Evolutionary conservation across 2,888 invertebrate species (phyloP).

Genomic region (Phania funesta): DNA sequence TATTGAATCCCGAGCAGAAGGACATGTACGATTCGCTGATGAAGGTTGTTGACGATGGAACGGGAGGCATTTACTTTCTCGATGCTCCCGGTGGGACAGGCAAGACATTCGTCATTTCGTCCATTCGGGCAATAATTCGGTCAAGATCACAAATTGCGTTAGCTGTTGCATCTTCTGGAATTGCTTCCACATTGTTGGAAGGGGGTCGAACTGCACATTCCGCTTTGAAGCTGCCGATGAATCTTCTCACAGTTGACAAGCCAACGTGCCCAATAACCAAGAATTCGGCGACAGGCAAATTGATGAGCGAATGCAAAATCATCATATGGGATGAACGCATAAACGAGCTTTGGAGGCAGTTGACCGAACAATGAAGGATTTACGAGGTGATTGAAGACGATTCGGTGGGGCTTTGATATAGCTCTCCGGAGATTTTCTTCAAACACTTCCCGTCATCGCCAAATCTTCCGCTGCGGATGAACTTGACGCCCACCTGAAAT

Average conservation of each 20-base stretch:
- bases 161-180: conserved; percentile 66
- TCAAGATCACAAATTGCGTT: conserved; percentile 51
- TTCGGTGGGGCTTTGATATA: conserved; percentile 63
- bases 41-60: conserved; percentile 26
- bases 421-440: conserved; percentile 70
- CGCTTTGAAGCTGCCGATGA: conserved; percentile 32
- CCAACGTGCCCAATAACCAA: background rate
- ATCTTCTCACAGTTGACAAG: background rate
- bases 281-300: conserved; percentile 32
- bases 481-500: conserved; percentile 43
- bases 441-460: conserved; percentile 70
- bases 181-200: conserved; percentile 68
- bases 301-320: conserved; percentile 37
- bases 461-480: conserved; percentile 70
- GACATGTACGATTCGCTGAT: conserved; percentile 35
- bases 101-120: too few species aligned
- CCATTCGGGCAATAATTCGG: too few species aligned
- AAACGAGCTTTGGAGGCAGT: conserved; percentile 30
- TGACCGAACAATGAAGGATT: conserved; percentile 20
- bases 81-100: conserved; percentile 40
- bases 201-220: conserved; percentile 68
- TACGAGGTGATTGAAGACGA: conserved; percentile 6
- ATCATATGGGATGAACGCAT: conserved; percentile 24
- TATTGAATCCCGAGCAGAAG: conserved; percentile 36
- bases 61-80: conserved; percentile 37